Evolutionary conservation across 2,797 vertebrate genomes (phyloP), one percentile per base, ranked within the genome.

Genomic region (Manis pentadactyla): DNA sequence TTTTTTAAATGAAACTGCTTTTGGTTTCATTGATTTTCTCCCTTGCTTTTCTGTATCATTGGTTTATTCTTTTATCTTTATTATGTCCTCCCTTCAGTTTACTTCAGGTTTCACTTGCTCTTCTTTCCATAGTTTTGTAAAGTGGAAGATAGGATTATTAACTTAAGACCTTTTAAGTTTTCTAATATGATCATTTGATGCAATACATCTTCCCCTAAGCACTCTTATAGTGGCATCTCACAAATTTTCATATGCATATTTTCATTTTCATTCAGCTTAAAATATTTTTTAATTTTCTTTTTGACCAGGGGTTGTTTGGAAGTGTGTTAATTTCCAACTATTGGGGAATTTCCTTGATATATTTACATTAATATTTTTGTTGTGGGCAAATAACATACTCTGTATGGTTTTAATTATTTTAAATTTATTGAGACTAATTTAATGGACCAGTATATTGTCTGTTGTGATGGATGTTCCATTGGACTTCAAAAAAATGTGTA

Each of bases 271-370:
- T 21, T 94, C 21, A 68, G 8, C 79, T 74, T 31, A 49, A 93
- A 91, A 4, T 42, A 82, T 66, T 95, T 96, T 82, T 27, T 85
- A 59, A 53, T 63, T 96, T 83, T 71, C 51, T 49, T 83, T 93
- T 91, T 91, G 83, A 18, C 27, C 2, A 18, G 51, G 12, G n/a
- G 23, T 68, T 73, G 77, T 71, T 34, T 55, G 87, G 55, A 90
- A 93, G 61, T 82, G 13, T 31, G 64, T 59, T 59, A 86, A 74
- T 61, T 94, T 89, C 51, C 34, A 96, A 86, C 18, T 86, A 66
- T 64, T 73, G 92, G 57, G 21, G 19, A 19, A 51, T 66, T 90
- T 90, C 83, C 46, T 18, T 46, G 51, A 71, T 27, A 25, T 75
- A 51, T 74, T 93, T 93, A 61, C 73, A 53, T 71, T 68, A 53